Base-by-base conservation (phyloP, 2,113 vertebrate species). In the Opisthocomus hoazin region DNA sequence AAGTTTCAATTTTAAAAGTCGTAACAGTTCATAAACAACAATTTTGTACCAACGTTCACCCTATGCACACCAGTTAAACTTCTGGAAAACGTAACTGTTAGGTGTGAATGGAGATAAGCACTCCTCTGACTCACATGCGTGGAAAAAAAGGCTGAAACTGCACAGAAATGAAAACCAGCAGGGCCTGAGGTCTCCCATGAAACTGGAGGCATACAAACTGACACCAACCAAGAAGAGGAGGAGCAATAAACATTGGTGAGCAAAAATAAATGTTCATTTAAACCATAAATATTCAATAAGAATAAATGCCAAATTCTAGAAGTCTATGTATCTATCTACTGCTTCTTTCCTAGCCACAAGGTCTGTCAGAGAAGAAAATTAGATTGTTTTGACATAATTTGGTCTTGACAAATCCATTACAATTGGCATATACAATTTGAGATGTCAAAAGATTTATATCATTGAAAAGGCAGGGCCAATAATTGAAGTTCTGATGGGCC, bases 391-490 rank as follows among this genome's bases (percentile, higher is more conserved):
- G 91, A 96, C 91, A 73, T 95, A 96, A 96, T 91, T 82, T 90
- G 84, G 95, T 95, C 94, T 91, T 41, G 0, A 95, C 69, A 91
- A 94, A 96, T 97, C 94, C 89, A 84, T 85, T 94, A 79, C 39
- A 96, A 83, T 2, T 89, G 97, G 95, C 97, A 92, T 91, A 93
- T 80, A 90, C 82, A 92, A 97, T 97, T 84, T 97, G 87, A 93
- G 90, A 96, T 95, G 96, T 96, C 96, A 97, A 96, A 97, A 97
- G 96, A 97, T 96, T 91, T 96, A 18, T 91, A 84, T 56, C 65
- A 93, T 61, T 96, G 91, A 92, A 94, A 97, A 96, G 95, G 94
- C 84, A 87, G 65, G 91, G 84, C 88, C 63, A 97, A 69, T 94
- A 97, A 97, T 30, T 96, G 93, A 95, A 87, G 74, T 71, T 82